These are phyloP conservation scores for Tupiocoris notatus DNA, from an alignment of 2,888 invertebrate species.

Conservation along the genomic window DNA sequence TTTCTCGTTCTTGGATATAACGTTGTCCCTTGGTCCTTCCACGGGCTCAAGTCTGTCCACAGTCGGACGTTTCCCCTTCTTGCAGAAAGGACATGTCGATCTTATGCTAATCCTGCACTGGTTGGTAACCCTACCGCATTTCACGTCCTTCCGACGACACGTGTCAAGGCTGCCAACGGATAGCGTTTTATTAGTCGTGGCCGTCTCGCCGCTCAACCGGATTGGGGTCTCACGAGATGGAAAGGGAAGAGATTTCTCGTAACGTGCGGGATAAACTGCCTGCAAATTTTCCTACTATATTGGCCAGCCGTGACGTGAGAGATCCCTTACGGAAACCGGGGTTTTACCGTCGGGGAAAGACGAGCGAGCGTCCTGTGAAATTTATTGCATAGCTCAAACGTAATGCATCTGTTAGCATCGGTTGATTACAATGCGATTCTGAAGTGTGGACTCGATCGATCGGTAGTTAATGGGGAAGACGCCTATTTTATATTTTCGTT, in stretches of 20 bases:
- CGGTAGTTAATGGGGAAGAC: too few species aligned
- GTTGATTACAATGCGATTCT: too few species aligned
- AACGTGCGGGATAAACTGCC: neutral
- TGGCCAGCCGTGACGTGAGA: neutral
- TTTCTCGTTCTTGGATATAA: neutral
- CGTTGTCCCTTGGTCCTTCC: neutral
- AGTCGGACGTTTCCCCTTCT: neutral
- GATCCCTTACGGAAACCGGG: neutral
- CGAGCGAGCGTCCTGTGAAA: too few species aligned
- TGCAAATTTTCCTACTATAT: neutral
- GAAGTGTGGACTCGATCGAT: too few species aligned
- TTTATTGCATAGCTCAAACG: too few species aligned
- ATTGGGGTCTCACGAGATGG: neutral
- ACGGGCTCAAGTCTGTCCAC: neutral
- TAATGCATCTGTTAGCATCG: too few species aligned
- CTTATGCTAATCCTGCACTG: neutral
- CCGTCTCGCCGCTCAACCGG: neutral
- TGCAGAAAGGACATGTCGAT: neutral
- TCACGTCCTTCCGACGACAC: neutral
- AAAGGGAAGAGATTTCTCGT: neutral
- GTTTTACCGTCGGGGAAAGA: too few species aligned
- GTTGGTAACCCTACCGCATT: neutral
- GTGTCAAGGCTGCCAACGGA: neutral
- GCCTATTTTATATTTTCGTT: too few species aligned
- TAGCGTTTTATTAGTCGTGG: neutral